Evolutionary conservation across 2,113 vertebrate genomes (phyloP), one percentile per base, ranked within the genome.

Genomic region (Microtus pennsylvanicus): DNA sequence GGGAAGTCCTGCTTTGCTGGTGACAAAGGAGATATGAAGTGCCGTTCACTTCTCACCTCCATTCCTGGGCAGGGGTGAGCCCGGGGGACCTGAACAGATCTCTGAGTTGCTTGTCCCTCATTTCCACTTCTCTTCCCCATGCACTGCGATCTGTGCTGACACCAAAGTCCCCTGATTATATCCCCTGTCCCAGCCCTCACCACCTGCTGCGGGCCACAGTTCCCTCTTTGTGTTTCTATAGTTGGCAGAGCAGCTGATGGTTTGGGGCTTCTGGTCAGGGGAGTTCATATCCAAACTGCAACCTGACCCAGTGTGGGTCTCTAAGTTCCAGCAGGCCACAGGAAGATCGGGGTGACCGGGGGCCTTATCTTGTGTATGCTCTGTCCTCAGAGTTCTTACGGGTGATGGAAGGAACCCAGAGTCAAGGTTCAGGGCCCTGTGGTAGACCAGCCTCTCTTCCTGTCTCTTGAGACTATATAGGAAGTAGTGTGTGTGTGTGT

Each of bases 221-320:
- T 72, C 47, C 33, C 0, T 65, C 89, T 91, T 93, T 87, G 47
- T 94, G 93, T 45, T 52, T 74, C 33, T 45, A 26, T 69, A 22
- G 94, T 94, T 87, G 92, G 74, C 94, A 90, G 26, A n/a, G 63
- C 78, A 97, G 77, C 93, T 91, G 94, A 61, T 52, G 52, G 50
- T 89, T 4, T 12, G 85, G 63, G 74, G 86, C 92, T 89, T 88
- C 52, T 38, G 3, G 38, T 0, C 5, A 6, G 16, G 86, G 38
- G 35, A 67, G 55, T 90, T 88, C 42, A 21, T 13, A 17, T 19
- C 87, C 61, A 55, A 33, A 9, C 12, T 19, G n/a, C 19, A n/a
- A 38, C 45, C 61, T 50, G 45, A 82, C 35, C 67, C 24, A 0
- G 28, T 3, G 38, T 4, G 38, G 87, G 38, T 30, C 42, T 35